A percentile compares a stretch with the other conserved stretches of the same genome.
phyloP scores from a whole-genome alignment of 1,140 invertebrate species.

The Penaeus indicus region DNA sequence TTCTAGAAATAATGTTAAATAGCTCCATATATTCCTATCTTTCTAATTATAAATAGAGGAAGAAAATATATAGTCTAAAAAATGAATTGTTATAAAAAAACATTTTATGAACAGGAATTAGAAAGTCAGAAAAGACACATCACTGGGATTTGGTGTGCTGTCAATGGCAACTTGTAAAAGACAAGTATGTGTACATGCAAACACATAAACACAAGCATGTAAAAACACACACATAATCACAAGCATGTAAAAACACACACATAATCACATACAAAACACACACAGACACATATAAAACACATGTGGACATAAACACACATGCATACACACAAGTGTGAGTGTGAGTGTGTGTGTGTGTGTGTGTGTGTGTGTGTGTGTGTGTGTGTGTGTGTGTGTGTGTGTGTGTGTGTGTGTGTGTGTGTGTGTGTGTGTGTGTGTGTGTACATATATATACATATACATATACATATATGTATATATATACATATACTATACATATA shows the following conservation, averaged over 20 bases:
- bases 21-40: no score
- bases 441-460: constrained; percentile 31
- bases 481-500: no score
- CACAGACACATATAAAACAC: neutral
- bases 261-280: neutral
- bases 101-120: no score
- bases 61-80: no score
- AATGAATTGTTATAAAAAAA: no score
- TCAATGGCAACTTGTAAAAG: neutral
- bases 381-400: neutral
- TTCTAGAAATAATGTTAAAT: no score
- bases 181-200: neutral
- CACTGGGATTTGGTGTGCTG: no score
- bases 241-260: no score
- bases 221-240: neutral
- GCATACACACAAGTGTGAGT: neutral
- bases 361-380: neutral
- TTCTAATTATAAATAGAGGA: no score
- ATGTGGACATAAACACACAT: neutral
- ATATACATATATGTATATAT: neutral
- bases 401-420: neutral
- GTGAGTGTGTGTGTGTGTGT: neutral
- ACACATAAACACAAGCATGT: neutral
- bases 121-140: no score
- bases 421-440: constrained; percentile 6